Base-by-base conservation (phyloP, 2,888 invertebrate species). In the Synanthedon andrenaeformis region DNA sequence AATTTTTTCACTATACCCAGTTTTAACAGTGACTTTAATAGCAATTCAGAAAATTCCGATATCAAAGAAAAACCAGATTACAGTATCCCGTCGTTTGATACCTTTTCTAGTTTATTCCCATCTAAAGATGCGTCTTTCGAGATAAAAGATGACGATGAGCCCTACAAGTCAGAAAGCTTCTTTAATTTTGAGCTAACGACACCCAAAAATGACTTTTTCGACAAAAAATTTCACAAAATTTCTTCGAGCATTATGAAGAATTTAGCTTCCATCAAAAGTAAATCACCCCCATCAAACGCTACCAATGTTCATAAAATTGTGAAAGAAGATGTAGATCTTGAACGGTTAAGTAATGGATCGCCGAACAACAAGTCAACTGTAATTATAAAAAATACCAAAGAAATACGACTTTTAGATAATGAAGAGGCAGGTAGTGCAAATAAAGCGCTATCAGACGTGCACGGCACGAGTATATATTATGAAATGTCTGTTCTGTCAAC, bases 351-450 rank as follows among this genome's bases (percentile, higher is more conserved):
- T 59, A 77, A 89, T 58, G 79, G 83, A 58, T 82, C 81, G 51
- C 86, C 86, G n/a, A 76, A 67, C 61, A 87, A 86, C 62, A 83
- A 81, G 65, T 84, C 86, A 28, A 78, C 83, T 62, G 82, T 89
- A 53, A 78, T 79, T 57, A 88, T 86, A 60, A 89, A 89, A 62
- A 88, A 90, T 72, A 89, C 89, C 61, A 88, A 89, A 78, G 81
- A 88, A 65, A 79, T 88, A 56, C 79, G 81, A 56, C 69, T 86
- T 54, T 66, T 75, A 60, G 86, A 88, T 63, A 86, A 84, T 56
- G 86, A 86, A 55, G 74, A 79, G 54, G 82, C 84, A 55, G 74
- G 76, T 35, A 80, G 75, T 54, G 68, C 69, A 55, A 81, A 77
- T 50, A 79, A 78, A 69, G 79, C 76, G 63, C 66, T 84, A 62